Conservation (phyloP, 2,113 vertebrate species). For the Hiodon alosoides region DNA sequence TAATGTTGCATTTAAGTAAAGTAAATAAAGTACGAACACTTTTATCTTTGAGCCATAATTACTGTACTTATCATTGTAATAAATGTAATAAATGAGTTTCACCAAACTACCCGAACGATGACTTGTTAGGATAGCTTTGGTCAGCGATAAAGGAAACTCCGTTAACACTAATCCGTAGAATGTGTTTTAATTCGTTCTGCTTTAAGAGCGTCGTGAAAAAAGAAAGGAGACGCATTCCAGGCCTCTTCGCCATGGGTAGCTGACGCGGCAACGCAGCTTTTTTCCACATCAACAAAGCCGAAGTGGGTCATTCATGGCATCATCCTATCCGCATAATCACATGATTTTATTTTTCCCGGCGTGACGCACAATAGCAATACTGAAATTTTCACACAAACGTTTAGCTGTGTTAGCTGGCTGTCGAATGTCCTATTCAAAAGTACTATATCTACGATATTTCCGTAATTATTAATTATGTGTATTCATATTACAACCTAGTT, state of each 20-base stretch:
- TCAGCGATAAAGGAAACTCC: not conserved
- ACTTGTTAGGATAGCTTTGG: not conserved
- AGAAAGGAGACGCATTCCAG: conserved; percentile 11
- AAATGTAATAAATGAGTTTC: too few species aligned
- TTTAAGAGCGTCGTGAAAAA: not conserved
- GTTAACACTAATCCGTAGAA: conserved; percentile 9
- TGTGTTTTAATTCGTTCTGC: conserved; percentile 7
- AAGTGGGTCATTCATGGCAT: conserved; percentile 22
- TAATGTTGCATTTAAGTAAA: too few species aligned
- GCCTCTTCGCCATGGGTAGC: not conserved
- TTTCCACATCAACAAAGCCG: conserved; percentile 24
- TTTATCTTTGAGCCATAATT: too few species aligned
- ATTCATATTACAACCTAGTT: too few species aligned
- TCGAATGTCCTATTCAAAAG: too few species aligned
- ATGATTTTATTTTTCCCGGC: conserved; percentile 11
- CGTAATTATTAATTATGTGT: too few species aligned
- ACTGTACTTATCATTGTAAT: too few species aligned
- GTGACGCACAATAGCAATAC: not conserved
- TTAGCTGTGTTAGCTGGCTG: conserved; percentile 3
- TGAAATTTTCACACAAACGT: not conserved
- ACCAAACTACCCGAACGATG: not conserved
- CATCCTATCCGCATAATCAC: conserved; percentile 7
- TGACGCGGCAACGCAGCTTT: not conserved
- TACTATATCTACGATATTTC: too few species aligned
- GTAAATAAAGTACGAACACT: too few species aligned